These are phyloP conservation scores for Pseudopleuronectes americanus DNA, from an alignment of 2,797 vertebrate species.

Conservation along the genomic window DNA sequence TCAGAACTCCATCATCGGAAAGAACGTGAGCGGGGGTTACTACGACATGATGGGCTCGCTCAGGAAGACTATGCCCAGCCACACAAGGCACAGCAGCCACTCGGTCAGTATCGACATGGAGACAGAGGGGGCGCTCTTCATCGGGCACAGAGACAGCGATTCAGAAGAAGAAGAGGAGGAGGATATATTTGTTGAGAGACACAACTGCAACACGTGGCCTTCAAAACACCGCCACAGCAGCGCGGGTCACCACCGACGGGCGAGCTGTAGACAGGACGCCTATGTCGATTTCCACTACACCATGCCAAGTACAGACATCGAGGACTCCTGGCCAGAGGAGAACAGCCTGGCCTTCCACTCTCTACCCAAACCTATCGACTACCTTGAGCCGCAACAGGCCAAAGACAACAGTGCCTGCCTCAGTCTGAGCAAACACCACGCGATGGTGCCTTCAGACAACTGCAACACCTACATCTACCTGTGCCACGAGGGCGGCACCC, in stretches of 20 bases:
- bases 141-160: slow-evolving; percentile 75
- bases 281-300: slow-evolving; percentile 85
- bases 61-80: slow-evolving; percentile 85
- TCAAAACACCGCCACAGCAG: slow-evolving; percentile 88
- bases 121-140: slow-evolving; percentile 78
- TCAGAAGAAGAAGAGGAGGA: slow-evolving; percentile 77
- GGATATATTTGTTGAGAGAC: slow-evolving; percentile 79
- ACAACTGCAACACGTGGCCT: slow-evolving; percentile 85
- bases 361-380: slow-evolving; percentile 74
- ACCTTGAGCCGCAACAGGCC: slow-evolving; percentile 71
- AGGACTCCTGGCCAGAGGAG: slow-evolving; percentile 84
- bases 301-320: slow-evolving; percentile 84
- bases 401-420: slow-evolving; percentile 82
- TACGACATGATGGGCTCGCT: slow-evolving; percentile 88
- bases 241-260: slow-evolving; percentile 64
- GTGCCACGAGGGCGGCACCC: slow-evolving; percentile 77
- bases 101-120: slow-evolving; percentile 84
- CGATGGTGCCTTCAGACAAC: slow-evolving; percentile 70
- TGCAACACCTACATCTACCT: slow-evolving; percentile 80
- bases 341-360: slow-evolving; percentile 75
- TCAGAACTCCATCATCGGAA: slow-evolving; percentile 64
- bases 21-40: slow-evolving; percentile 79
- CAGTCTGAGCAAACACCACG: slow-evolving; percentile 72
- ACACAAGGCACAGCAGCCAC: slow-evolving; percentile 71
- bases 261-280: slow-evolving; percentile 71